Base-by-base conservation (phyloP, 2,888 invertebrate species). In the Folsomia manolachei region DNA sequence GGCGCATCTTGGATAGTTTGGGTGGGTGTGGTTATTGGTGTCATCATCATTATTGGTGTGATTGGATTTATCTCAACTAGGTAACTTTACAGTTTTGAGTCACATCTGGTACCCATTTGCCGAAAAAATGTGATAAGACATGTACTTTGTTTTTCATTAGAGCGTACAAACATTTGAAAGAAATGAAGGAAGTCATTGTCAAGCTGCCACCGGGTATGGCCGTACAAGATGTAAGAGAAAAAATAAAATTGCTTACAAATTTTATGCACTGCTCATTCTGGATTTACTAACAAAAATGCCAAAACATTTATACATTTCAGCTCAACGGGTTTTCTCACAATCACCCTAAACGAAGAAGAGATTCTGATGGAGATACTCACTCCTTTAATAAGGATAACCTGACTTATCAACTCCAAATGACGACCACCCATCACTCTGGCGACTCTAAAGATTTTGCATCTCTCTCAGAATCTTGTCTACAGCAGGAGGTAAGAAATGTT, bases 121-220 rank as follows among this genome's bases (percentile, higher is more conserved):
- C n/a, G n/a, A n/a, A n/a, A n/a, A n/a, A n/a, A n/a, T n/a, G n/a
- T 66, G 56, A 14, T 51, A 9, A 27, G 11, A 19, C 56, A 69
- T 53, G 23, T 68, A 75, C 67, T 66, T 72, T 71, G 83, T 84
- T 83, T n/a, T n/a, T n/a, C n/a, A n/a, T n/a, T 77, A 89, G 89
- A 82, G 81, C 87, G 26, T 89, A 89, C 84, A 84, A 86, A 71
- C 87, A 86, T 75, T 88, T 87, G 80, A 87, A 87, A 81, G 87
- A 86, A 79, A 90, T 90, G 89, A 87, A 87, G 81, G 88, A 90
- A 79, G 88, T 91, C 25, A 88, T 88, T 81, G 88, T 89, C 18
- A 88, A 88, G 79, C 83, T 91, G 75, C 91, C 91, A 24, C 88
- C 88, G 64, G 90, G 90, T 1, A 83, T 91, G 72, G 87, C 84